Base-by-base conservation (phyloP, 2,888 invertebrate species). In the Agelastica alni region DNA sequence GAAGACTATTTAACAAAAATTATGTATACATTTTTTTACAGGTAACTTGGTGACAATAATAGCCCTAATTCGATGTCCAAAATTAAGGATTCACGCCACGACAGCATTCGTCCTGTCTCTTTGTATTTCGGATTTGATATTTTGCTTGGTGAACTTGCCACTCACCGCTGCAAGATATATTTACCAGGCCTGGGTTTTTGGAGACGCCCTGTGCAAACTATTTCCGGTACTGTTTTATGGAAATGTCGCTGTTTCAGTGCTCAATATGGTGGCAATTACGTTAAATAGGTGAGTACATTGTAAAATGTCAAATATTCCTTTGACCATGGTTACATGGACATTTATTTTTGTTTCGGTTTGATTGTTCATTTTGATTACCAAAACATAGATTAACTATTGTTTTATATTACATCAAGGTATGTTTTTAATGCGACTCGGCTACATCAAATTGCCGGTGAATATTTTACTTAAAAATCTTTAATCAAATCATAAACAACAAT, bases 161-260 rank as follows among this genome's bases (percentile, higher is more conserved):
- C 79, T 93, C 58, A 92, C 92, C 0, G 92, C 92, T 13, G 85
- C 87, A 66, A 83, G 91, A 67, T 93, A 88, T 79, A 87, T 91
- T 70, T 82, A 88, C 74, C 86, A 91, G 78, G 81, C 79, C 63
- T 93, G 93, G 93, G 84, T 87, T 32, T 81, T 93, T 14, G 91
- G 92, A 0, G 84, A 85, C 13, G 81, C 83, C 1, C 80, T 92
- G 26, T 93, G 93, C 73, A 86, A 87, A 77, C 81, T 93, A 75
- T 93, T 93, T 78, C 92, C 93, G 0, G 87, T 93, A 63, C 85
- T 93, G 64, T 92, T 93, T 78, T 93, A 93, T 71, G 92, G 92
- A 54, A 93, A 93, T 73, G 92, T 93, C 45, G 93, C 92, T 0
- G 91, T 91, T 2, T 92, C 92, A 0, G 78, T 93, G 28, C 80